Percentiles rank a stretch among this genome's conserved stretches.
These are phyloP conservation scores for Hirtodrosophila cameraria DNA, from an alignment of 2,888 invertebrate species.

Conservation along the genomic window DNA sequence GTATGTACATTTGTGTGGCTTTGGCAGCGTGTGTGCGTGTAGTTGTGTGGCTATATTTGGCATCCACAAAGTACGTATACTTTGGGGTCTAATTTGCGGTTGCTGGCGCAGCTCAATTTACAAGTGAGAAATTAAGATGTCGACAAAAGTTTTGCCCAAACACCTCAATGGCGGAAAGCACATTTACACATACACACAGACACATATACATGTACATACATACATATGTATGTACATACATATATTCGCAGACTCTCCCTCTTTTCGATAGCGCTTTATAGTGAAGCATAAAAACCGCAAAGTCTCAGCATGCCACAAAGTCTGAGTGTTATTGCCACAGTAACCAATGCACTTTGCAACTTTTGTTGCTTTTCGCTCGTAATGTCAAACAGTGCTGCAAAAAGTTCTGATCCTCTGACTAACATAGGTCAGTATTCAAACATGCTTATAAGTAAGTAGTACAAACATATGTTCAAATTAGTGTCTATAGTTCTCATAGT, in stretches of 20 bases:
- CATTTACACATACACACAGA: slow-evolving; percentile 12
- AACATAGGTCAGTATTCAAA: no score
- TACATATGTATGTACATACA: background rate
- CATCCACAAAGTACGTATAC: slow-evolving; percentile 74
- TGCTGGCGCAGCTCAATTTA: slow-evolving; percentile 76
- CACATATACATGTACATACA: background rate
- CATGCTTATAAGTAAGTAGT: no score
- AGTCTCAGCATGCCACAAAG: slow-evolving; percentile 67
- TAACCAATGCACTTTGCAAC: slow-evolving; percentile 64
- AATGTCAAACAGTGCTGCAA: background rate
- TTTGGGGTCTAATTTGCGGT: slow-evolving; percentile 78
- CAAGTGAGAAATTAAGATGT: slow-evolving; percentile 80
- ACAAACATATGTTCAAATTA: no score
- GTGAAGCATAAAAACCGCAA: slow-evolving; percentile 45
- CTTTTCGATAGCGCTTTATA: slow-evolving; percentile 28
- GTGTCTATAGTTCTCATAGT: no score
- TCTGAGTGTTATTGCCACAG: slow-evolving; percentile 64
- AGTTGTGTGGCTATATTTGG: slow-evolving; percentile 51
- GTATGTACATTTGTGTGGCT: slow-evolving; percentile 11
- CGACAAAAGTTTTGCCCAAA: slow-evolving; percentile 68
- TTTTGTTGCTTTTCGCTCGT: slow-evolving; percentile 11
- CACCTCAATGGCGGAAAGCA: slow-evolving; percentile 45
- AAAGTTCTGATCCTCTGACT: no score
- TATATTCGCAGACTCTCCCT: background rate
- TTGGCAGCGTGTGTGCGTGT: slow-evolving; percentile 3